Conservation (phyloP, 2,888 invertebrate genomes). For the Chaetoderma sp. region DNA sequence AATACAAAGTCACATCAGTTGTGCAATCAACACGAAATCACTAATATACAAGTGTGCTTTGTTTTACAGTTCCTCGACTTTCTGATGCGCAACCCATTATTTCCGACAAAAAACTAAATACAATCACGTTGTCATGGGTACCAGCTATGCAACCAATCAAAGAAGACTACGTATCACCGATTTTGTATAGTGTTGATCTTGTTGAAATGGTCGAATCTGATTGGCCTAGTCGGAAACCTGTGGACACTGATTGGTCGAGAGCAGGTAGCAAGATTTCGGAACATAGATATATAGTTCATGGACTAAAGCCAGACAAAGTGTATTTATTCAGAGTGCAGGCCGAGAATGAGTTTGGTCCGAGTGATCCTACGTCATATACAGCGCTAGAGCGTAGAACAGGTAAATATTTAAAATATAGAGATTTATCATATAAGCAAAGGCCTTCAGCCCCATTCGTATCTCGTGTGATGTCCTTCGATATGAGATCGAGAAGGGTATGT, state of each 20-base stretch:
- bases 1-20: too few species aligned
- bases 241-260: too few species aligned
- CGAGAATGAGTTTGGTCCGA: slow-evolving; percentile 95
- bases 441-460: too few species aligned
- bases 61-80: too few species aligned
- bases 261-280: slow-evolving; percentile 70
- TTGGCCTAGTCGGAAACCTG: too few species aligned
- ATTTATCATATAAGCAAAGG: too few species aligned
- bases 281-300: slow-evolving; percentile 52
- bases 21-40: too few species aligned
- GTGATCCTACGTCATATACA: slow-evolving; percentile 94
- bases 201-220: slow-evolving; percentile 89
- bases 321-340: slow-evolving; percentile 96
- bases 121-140: slow-evolving; percentile 54
- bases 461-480: too few species aligned
- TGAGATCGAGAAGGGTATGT: too few species aligned
- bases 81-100: slow-evolving; percentile 44
- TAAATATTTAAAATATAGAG: too few species aligned
- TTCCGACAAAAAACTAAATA: slow-evolving; percentile 46
- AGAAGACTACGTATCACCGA: slow-evolving; percentile 35
- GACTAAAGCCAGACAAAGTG: slow-evolving; percentile 88
- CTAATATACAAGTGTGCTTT: too few species aligned
- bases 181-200: slow-evolving; percentile 59
- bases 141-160: slow-evolving; percentile 52
- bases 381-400: slow-evolving; percentile 50